A percentile compares a stretch with the other conserved stretches of the same genome.
Evolutionary conservation across 1,140 invertebrate species (phyloP).

Genomic region (Scaptodrosophila lebanonensis): DNA sequence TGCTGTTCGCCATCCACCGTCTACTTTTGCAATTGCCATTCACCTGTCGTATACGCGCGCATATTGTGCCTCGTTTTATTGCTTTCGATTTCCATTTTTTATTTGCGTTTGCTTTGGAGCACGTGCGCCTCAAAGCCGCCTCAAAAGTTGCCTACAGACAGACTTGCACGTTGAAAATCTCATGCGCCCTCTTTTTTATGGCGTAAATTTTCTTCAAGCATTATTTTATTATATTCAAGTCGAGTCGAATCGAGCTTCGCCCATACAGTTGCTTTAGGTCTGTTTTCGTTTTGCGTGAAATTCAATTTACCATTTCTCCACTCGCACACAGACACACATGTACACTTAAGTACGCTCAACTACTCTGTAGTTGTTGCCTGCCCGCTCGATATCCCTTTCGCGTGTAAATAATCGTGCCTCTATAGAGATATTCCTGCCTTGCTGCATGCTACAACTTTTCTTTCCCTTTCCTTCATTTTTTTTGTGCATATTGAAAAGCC

Average conservation of each 20-base stretch:
- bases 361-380: constrained; percentile 2
- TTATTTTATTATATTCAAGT: constrained; percentile 62
- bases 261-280: constrained; percentile 49
- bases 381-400: constrained; percentile 12
- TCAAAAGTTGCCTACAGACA: constrained; percentile 34
- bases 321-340: constrained; percentile 30
- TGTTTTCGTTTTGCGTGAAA: constrained; percentile 67
- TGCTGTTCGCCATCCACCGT: constrained; percentile 30
- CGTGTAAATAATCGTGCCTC: constrained; percentile 46
- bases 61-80: constrained; percentile 47
- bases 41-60: too few relatives aligned
- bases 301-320: constrained; percentile 70
- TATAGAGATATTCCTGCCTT: constrained; percentile 53
- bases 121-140: constrained; percentile 47
- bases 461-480: constrained; percentile 29
- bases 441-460: constrained; percentile 28
- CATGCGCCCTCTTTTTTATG: constrained; percentile 11
- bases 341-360: too few relatives aligned
- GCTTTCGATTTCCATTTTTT: constrained; percentile 71
- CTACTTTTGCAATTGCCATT: constrained; percentile 10
- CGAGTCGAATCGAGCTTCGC: too few relatives aligned
- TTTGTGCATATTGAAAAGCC: constrained; percentile 35
- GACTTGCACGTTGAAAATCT: constrained; percentile 45
- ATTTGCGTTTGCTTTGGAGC: constrained; percentile 39
- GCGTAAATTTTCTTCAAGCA: constrained; percentile 70